phyloP scores from a whole-genome alignment of 2,797 vertebrate genomes.

The Enteromius mattozi region DNA sequence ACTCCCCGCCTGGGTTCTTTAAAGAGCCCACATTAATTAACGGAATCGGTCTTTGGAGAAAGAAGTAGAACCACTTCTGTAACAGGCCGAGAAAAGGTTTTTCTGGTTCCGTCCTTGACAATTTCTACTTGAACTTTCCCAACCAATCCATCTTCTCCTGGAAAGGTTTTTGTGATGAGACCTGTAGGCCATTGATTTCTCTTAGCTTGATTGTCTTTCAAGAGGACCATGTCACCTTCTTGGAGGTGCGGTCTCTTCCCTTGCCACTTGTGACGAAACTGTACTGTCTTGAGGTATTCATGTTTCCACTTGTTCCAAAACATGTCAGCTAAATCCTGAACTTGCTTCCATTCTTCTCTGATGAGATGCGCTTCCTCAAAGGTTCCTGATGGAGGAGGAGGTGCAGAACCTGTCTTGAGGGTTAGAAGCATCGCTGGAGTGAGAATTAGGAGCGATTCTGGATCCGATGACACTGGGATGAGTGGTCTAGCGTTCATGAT shows the following conservation, averaged over 20 bases:
- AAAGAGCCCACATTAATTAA: slow-evolving; percentile 25
- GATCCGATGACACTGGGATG: slow-evolving; percentile 1
- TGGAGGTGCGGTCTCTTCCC: background rate
- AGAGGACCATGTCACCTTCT: background rate
- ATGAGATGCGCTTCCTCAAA: background rate
- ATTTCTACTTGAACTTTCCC: slow-evolving; percentile 1
- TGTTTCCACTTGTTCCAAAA: slow-evolving; percentile 17
- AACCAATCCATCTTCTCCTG: slow-evolving; percentile 18
- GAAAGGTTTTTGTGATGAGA: background rate
- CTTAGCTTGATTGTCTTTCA: slow-evolving; percentile 28
- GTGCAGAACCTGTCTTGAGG: background rate
- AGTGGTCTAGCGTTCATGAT: slow-evolving; percentile 5
- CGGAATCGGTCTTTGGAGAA: background rate
- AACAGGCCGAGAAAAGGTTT: background rate
- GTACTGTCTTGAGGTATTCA: background rate
- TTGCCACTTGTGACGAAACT: slow-evolving; percentile 1
- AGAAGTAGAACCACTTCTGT: slow-evolving; percentile 13
- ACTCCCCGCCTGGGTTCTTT: background rate
- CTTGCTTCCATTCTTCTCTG: slow-evolving; percentile 18
- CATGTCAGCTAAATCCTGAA: slow-evolving; percentile 2
- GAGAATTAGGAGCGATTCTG: background rate
- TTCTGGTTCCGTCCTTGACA: background rate
- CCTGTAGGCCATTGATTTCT: slow-evolving; percentile 27
- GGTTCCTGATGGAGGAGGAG: background rate
- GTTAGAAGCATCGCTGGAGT: slow-evolving; percentile 13